Evolutionary conservation across 1,140 invertebrate species (phyloP).

Genomic region (Globodera rostochiensis): DNA sequence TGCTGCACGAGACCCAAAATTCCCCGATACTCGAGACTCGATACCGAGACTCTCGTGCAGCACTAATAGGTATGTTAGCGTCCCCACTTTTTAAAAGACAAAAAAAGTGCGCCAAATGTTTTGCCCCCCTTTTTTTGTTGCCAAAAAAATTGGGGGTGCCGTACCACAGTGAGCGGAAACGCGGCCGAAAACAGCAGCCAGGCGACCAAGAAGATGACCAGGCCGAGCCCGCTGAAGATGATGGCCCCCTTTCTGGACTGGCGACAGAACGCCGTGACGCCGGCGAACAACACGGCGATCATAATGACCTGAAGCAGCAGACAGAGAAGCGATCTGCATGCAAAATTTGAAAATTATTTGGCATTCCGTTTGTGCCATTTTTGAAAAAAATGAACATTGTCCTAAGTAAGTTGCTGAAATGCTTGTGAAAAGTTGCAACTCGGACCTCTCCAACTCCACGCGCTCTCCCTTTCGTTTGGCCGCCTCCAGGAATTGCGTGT

Average conservation of each 20-base stretch:
- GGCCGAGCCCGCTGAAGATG: slow-evolving; percentile 44
- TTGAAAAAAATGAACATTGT: no score
- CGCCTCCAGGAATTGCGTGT: slow-evolving; percentile 30
- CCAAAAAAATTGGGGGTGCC: background rate
- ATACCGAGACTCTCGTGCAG: no score
- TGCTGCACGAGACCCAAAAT: no score
- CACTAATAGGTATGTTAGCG: no score
- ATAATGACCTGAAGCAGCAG: slow-evolving; percentile 45
- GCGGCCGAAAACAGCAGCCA: slow-evolving; percentile 50
- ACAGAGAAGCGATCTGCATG: slow-evolving; percentile 50
- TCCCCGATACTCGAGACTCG: no score
- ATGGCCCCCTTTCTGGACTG: slow-evolving; percentile 44
- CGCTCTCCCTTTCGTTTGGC: slow-evolving; percentile 25
- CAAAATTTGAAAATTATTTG: background rate
- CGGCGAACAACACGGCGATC: slow-evolving; percentile 45
- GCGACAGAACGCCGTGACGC: slow-evolving; percentile 50
- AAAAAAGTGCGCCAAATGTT: slow-evolving; percentile 4
- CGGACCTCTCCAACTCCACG: slow-evolving; percentile 40
- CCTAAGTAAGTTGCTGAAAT: background rate
- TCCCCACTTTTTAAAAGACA: background rate
- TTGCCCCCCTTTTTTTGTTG: background rate
- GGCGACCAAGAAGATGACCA: slow-evolving; percentile 50
- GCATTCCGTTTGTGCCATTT: background rate
- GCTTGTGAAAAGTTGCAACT: background rate
- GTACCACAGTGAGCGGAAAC: slow-evolving; percentile 47